These are phyloP conservation scores for Atherinomorus stipes DNA, from an alignment of 2,113 vertebrate species.

Conservation along the genomic window DNA sequence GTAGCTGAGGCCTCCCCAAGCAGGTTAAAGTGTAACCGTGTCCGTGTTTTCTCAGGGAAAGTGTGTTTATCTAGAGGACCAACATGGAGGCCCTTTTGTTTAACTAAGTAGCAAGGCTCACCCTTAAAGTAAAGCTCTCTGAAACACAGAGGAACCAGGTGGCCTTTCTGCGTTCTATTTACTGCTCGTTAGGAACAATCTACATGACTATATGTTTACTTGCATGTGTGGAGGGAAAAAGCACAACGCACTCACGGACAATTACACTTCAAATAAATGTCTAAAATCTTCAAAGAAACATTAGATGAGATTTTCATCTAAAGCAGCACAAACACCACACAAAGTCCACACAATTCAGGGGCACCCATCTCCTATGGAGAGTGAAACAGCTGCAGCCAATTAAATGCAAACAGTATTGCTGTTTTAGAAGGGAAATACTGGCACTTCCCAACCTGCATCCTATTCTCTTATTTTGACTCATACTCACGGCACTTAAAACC, in stretches of 20 bases:
- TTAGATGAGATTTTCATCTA: conserved; percentile 13
- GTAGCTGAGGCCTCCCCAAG: conserved; percentile 67
- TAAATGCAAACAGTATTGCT: conserved; percentile 45
- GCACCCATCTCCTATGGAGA: conserved; percentile 14
- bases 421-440: conserved; percentile 1
- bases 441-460: conserved; percentile 17
- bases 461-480: background rate
- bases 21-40: conserved; percentile 84
- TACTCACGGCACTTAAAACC: background rate
- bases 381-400: conserved; percentile 59
- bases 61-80: conserved; percentile 83
- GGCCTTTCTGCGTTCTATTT: conserved; percentile 54
- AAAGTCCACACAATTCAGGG: conserved; percentile 11
- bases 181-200: conserved; percentile 61
- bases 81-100: conserved; percentile 84
- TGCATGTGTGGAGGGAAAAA: conserved; percentile 54
- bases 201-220: conserved; percentile 55
- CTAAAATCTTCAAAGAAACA: background rate
- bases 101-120: conserved; percentile 80
- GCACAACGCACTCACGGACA: background rate
- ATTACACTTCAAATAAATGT: conserved; percentile 18
- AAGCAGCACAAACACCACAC: conserved; percentile 12
- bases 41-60: conserved; percentile 84
- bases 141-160: conserved; percentile 71
- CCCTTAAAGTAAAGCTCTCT: conserved; percentile 76